phyloP scores from a whole-genome alignment of 2,888 invertebrate genomes.

The Belgica antarctica region DNA sequence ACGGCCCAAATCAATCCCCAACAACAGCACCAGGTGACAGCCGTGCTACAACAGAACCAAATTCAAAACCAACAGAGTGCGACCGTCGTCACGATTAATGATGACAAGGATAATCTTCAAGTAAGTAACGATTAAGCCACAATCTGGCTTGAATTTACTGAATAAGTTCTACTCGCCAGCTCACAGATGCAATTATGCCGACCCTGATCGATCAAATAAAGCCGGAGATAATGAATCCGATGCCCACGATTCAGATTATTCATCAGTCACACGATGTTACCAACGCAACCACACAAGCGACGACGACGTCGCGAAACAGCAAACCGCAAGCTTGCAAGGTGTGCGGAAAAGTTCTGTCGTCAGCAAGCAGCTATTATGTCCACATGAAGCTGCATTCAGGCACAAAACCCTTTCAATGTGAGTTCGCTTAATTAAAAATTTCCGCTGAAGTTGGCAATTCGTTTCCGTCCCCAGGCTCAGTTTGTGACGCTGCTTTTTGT shows the following conservation, averaged over 20 bases:
- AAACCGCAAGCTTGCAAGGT: constrained; percentile 76
- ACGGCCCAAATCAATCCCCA: constrained; percentile 46
- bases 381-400: constrained; percentile 80
- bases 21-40: constrained; percentile 46
- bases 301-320: constrained; percentile 56
- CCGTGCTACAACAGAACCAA: constrained; percentile 35
- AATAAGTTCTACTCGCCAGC: neutral
- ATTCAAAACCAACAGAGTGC: neutral
- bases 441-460: neutral
- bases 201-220: constrained; percentile 28
- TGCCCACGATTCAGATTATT: neutral
- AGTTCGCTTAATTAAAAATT: constrained; percentile 52
- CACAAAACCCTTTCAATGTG: constrained; percentile 76
- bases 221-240: constrained; percentile 3
- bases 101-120: constrained; percentile 18
- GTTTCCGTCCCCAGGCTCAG: constrained; percentile 1
- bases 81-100: constrained; percentile 23
- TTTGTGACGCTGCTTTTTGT: constrained; percentile 45
- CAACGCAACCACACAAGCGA: neutral
- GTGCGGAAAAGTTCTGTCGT: constrained; percentile 74
- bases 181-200: neutral
- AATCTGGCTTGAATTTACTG: neutral
- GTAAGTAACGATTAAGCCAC: neutral
- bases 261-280: neutral
- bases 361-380: constrained; percentile 75